Evolutionary conservation across 2,888 invertebrate species (phyloP).

Genomic region (Bedellia somnulentella): DNA sequence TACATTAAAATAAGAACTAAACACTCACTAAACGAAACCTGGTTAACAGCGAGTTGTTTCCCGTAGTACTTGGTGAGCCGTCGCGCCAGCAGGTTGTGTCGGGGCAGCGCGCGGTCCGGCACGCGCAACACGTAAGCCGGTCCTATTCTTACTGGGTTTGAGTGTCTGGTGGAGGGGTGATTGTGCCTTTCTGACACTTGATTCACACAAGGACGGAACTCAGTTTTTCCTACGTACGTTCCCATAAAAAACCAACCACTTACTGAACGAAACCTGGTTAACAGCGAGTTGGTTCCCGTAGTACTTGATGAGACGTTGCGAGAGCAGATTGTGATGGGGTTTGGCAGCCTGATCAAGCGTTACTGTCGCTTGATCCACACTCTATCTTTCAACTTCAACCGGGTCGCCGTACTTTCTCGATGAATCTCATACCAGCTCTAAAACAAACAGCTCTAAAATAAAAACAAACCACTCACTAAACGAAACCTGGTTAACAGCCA

Average conservation of each 20-base stretch:
- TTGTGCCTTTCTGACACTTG: too few relatives aligned
- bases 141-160: too few relatives aligned
- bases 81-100: slow-evolving; percentile 62
- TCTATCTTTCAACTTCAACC: too few relatives aligned
- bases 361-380: too few relatives aligned
- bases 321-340: slow-evolving; percentile 41
- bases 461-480: slow-evolving; percentile 32
- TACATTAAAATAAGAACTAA: slow-evolving; percentile 4
- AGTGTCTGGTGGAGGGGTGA: too few relatives aligned
- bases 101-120: slow-evolving; percentile 22
- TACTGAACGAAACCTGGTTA: slow-evolving; percentile 68
- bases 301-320: slow-evolving; percentile 71
- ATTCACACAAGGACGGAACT: too few relatives aligned
- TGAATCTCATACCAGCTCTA: too few relatives aligned
- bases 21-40: slow-evolving; percentile 61
- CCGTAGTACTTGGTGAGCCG: slow-evolving; percentile 77
- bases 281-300: slow-evolving; percentile 79
- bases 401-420: too few relatives aligned
- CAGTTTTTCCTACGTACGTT: too few relatives aligned
- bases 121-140: too few relatives aligned
- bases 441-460: too few relatives aligned
- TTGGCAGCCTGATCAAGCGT: too few relatives aligned
- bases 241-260: slow-evolving; percentile 17
- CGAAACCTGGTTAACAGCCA: slow-evolving; percentile 79
- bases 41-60: slow-evolving; percentile 76